Percentiles rank a stretch among this genome's conserved stretches.
phyloP scores from a whole-genome alignment of 2,888 invertebrate species.

The Gasteruption jaculator region DNA sequence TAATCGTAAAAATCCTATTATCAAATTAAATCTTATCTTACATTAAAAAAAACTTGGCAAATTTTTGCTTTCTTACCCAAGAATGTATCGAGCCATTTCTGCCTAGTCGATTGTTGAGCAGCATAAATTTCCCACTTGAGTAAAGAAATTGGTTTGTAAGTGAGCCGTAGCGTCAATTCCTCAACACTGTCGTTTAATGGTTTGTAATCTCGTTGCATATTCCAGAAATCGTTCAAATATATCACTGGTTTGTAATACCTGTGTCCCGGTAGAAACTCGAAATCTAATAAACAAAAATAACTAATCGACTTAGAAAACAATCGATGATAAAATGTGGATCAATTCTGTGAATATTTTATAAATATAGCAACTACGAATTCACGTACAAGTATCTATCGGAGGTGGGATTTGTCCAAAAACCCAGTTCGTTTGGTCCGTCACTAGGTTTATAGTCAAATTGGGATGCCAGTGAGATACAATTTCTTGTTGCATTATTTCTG shows the following conservation, averaged over 20 bases:
- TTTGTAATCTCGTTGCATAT: slow-evolving; percentile 89
- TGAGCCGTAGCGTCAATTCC: slow-evolving; percentile 66
- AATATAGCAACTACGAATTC: slow-evolving; percentile 14
- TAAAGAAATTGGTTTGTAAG: slow-evolving; percentile 86
- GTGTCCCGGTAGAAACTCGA: slow-evolving; percentile 82
- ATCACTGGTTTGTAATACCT: slow-evolving; percentile 89
- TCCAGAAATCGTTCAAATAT: slow-evolving; percentile 98
- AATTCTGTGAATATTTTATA: slow-evolving; percentile 6
- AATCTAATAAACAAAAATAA: slow-evolving; percentile 52
- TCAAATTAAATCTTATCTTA: background rate
- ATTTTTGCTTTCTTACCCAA: slow-evolving; percentile 35
- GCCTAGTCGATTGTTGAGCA: slow-evolving; percentile 93
- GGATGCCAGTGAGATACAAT: slow-evolving; percentile 99
- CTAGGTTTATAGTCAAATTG: slow-evolving; percentile 91
- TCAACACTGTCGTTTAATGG: slow-evolving; percentile 84
- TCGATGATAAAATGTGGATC: background rate
- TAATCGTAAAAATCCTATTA: background rate
- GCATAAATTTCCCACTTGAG: slow-evolving; percentile 99
- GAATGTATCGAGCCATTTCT: slow-evolving; percentile 64
- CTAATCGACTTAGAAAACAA: slow-evolving; percentile 1
- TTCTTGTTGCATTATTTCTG: slow-evolving; percentile 74
- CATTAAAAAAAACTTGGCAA: background rate
- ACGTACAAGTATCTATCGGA: slow-evolving; percentile 81
- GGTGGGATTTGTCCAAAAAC: slow-evolving; percentile 84
- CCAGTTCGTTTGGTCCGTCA: slow-evolving; percentile 96